phyloP scores from a whole-genome alignment of 2,797 vertebrate genomes.

The Bryconaethiops microstoma region DNA sequence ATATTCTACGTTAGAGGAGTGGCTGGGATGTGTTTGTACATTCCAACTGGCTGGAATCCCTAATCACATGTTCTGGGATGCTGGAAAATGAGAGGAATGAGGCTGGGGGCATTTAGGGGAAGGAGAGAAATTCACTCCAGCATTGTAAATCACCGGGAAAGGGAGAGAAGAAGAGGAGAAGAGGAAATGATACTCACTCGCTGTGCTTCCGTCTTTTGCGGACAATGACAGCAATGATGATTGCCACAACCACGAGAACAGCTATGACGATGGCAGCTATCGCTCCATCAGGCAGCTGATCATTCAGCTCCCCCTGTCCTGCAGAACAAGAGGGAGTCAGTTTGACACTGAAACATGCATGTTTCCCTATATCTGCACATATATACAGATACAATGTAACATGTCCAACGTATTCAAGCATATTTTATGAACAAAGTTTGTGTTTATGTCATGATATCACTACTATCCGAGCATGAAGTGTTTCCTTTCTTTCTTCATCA shows the following conservation, averaged over 20 bases:
- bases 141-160: background rate
- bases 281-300: constrained; percentile 75
- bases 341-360: background rate
- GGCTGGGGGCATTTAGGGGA: no score
- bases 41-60: background rate
- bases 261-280: constrained; percentile 78
- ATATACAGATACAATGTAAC: background rate
- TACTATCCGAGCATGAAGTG: background rate
- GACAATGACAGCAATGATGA: constrained; percentile 54
- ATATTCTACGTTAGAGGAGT: background rate
- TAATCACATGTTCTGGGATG: constrained; percentile 60
- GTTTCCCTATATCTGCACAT: background rate
- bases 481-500: background rate
- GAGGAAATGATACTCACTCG: constrained; percentile 67
- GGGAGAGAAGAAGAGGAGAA: background rate
- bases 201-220: constrained; percentile 66
- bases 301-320: constrained; percentile 56
- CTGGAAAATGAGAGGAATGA: constrained; percentile 48
- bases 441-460: background rate
- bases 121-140: background rate
- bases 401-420: background rate
- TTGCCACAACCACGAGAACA: constrained; percentile 57
- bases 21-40: no score
- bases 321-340: background rate
- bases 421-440: background rate